phyloP scores from a whole-genome alignment of 2,888 invertebrate species.

The Platerodrilus igneus region DNA sequence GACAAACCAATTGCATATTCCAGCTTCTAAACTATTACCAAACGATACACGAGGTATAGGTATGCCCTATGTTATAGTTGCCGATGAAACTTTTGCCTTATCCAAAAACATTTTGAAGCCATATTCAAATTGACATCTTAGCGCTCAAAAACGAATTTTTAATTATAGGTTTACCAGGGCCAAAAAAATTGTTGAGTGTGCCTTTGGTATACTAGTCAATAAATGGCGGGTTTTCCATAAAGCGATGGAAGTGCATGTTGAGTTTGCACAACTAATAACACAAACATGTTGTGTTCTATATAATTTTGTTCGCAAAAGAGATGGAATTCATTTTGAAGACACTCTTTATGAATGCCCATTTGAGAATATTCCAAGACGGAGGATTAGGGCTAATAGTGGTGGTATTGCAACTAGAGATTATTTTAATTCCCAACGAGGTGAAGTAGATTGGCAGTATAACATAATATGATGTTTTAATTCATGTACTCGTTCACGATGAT shows the following conservation, averaged over 20 bases:
- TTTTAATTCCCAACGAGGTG: too few species aligned
- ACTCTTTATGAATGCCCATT: slow-evolving; percentile 6
- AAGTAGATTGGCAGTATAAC: too few species aligned
- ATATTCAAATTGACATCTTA: slow-evolving; percentile 30
- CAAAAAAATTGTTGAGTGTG: slow-evolving; percentile 28
- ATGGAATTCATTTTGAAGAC: slow-evolving; percentile 10
- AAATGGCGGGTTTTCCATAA: slow-evolving; percentile 31
- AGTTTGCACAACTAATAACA: slow-evolving; percentile 23
- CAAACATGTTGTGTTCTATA: slow-evolving; percentile 26
- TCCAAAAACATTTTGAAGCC: slow-evolving; percentile 31
- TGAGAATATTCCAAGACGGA: slow-evolving; percentile 6
- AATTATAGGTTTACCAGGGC: slow-evolving; percentile 29
- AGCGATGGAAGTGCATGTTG: slow-evolving; percentile 7
- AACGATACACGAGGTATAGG: slow-evolving; percentile 11
- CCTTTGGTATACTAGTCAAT: slow-evolving; percentile 30
- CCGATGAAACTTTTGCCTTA: slow-evolving; percentile 33
- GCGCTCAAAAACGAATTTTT: slow-evolving; percentile 21
- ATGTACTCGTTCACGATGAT: too few species aligned
- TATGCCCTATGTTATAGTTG: slow-evolving; percentile 30
- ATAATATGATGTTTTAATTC: too few species aligned
- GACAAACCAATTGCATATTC: slow-evolving; percentile 28
- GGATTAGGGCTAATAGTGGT: too few species aligned
- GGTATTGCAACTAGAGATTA: too few species aligned
- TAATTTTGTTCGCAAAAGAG: slow-evolving; percentile 11
- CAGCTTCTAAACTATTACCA: slow-evolving; percentile 26